phyloP scores from a whole-genome alignment of 2,113 vertebrate species.

The Arvicanthis niloticus region DNA sequence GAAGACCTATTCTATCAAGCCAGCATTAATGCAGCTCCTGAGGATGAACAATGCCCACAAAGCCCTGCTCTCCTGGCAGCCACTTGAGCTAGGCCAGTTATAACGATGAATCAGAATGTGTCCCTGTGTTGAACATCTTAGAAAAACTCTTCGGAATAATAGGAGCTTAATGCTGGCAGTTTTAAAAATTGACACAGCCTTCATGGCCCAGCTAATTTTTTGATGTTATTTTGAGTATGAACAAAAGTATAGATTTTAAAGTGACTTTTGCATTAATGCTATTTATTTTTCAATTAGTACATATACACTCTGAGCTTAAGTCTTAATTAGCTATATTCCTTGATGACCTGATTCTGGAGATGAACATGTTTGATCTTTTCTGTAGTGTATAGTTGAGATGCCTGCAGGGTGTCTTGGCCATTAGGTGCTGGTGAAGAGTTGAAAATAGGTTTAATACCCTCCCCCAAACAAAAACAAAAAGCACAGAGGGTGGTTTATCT shows the following conservation, averaged over 20 bases:
- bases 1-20: constrained; percentile 65
- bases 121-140: constrained; percentile 59
- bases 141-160: constrained; percentile 67
- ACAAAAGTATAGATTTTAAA: constrained; percentile 50
- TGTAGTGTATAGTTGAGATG: not conserved
- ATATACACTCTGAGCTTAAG: not conserved
- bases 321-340: not conserved
- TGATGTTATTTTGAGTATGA: not conserved
- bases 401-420: not conserved
- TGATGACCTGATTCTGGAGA: constrained; percentile 38
- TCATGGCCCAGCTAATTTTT: not conserved
- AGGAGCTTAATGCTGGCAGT: constrained; percentile 56
- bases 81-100: constrained; percentile 71
- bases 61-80: constrained; percentile 65
- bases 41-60: constrained; percentile 47
- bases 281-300: constrained; percentile 1
- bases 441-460: not conserved
- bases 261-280: constrained; percentile 18
- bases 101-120: constrained; percentile 67
- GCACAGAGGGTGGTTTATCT: not conserved
- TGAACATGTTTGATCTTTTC: not conserved
- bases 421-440: not conserved
- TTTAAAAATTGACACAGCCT: constrained; percentile 56
- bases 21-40: constrained; percentile 42
- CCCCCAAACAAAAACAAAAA: not conserved